Percentiles rank a stretch among this genome's conserved stretches.
These are phyloP conservation scores for Chymomyza costata DNA, from an alignment of 1,140 invertebrate genomes.

Conservation along the genomic window DNA sequence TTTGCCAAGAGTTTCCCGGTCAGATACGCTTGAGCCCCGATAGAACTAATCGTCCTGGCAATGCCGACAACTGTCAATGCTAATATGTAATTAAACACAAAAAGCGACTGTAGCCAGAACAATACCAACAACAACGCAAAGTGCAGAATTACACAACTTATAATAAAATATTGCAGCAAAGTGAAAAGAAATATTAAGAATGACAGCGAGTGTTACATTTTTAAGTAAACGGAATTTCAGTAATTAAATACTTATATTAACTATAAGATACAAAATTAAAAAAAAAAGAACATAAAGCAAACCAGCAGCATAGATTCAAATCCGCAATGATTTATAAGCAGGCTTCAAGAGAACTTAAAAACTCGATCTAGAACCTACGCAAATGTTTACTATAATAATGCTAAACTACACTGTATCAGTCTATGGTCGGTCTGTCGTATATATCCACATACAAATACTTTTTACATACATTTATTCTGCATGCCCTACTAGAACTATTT, in stretches of 20 bases:
- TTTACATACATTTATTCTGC: slow-evolving; percentile 38
- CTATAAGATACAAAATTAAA: slow-evolving; percentile 56
- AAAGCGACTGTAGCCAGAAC: slow-evolving; percentile 15
- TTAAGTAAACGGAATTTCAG: slow-evolving; percentile 69
- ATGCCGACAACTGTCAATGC: slow-evolving; percentile 87
- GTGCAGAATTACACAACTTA: slow-evolving; percentile 61
- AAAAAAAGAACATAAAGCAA: slow-evolving; percentile 29
- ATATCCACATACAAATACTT: slow-evolving; percentile 31
- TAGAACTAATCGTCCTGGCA: slow-evolving; percentile 82
- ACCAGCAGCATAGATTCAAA: slow-evolving; percentile 26
- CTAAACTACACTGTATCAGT: slow-evolving; percentile 26
- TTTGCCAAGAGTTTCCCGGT: slow-evolving; percentile 98
- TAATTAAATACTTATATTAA: slow-evolving; percentile 48
- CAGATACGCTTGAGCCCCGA: slow-evolving; percentile 90
- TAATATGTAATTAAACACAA: slow-evolving; percentile 74
- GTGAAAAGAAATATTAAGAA: slow-evolving; percentile 43
- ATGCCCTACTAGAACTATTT: slow-evolving; percentile 56
- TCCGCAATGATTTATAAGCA: too few species aligned
- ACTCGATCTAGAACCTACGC: too few species aligned
- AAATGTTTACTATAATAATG: too few species aligned
- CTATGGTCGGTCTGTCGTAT: slow-evolving; percentile 48
- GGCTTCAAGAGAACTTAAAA: too few species aligned
- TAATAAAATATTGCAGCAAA: slow-evolving; percentile 50
- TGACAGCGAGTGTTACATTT: slow-evolving; percentile 46
- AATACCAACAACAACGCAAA: slow-evolving; percentile 42